Evolutionary conservation across 2,113 vertebrate genomes (phyloP), one percentile per base, ranked within the genome.

Genomic region (Rhizomys pruinosus): DNA sequence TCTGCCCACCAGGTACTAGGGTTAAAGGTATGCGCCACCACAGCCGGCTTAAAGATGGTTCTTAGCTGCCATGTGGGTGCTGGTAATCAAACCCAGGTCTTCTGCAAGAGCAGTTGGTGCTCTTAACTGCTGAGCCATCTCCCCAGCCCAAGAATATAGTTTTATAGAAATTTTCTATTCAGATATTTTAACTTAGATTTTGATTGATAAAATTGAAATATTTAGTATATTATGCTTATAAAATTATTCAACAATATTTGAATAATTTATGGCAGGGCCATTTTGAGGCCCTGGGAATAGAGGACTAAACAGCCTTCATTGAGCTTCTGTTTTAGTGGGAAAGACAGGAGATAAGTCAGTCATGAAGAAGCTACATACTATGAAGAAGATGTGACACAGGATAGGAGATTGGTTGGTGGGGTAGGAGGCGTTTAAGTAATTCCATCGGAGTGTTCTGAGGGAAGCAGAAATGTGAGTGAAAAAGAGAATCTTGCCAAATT

Each of bases 161-260:
- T 79, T 2, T 88, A 19, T 93, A 57, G 5, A 64, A 91, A 89
- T 84, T 91, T 92, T 87, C 77, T 80, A 87, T 85, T 94, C 91
- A 68, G 71, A 80, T 61, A 68, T 88, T 95, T 96, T 64, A 96
- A 89, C 42, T 80, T 47, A 81, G 10, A 73, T 25, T 93, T 94
- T 96, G 90, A 39, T 96, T 90, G 57, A 55, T 68, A 89, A 66
- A 57, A 9, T 92, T 90, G 86, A 92, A 96, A 86, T 94, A 78
- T 59, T 92, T 94, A 81, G 39, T 94, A 93, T 72, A 88, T 32
- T 37, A 39, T 90, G 6, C 47, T 84, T 94, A 86, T 47, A 86
- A 92, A 90, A 69, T 77, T 95, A n/a, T 94, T 85, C 69, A 76
- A 15, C 66, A 77, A 0, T 86, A 82, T 42, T 90, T 91, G 47